Evolutionary conservation across 1,140 invertebrate genomes (phyloP).

Genomic region (Asobara japonica): DNA sequence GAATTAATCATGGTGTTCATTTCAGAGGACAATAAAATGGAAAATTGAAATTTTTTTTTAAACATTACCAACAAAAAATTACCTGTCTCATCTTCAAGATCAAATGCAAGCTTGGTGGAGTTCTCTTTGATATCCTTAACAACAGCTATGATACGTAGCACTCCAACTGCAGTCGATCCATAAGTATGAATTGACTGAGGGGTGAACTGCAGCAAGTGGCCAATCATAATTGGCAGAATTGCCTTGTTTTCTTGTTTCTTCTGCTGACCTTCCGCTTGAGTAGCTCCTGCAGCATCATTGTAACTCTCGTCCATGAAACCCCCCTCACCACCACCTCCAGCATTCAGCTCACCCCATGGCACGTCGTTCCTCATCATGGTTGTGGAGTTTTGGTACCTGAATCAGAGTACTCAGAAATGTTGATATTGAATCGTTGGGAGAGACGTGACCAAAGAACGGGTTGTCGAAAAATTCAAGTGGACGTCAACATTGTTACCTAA

Average conservation of each 20-base stretch:
- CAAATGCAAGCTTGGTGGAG: constrained; percentile 55
- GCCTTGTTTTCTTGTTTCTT: constrained; percentile 43
- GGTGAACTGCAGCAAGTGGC: constrained; percentile 41
- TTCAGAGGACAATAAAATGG: no score
- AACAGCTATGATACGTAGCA: constrained; percentile 50
- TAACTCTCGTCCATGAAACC: constrained; percentile 49
- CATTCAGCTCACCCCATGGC: neutral
- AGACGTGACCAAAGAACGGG: no score
- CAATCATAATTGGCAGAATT: constrained; percentile 54
- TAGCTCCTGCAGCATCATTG: neutral
- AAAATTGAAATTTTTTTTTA: no score
- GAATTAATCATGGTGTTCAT: no score
- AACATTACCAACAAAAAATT: constrained; percentile 18
- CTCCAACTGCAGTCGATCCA: constrained; percentile 37
- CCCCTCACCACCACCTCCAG: constrained; percentile 30
- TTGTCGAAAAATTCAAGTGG: no score
- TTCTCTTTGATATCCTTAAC: constrained; percentile 47
- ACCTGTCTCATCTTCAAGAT: constrained; percentile 61
- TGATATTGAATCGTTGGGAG: no score
- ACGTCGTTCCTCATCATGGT: no score
- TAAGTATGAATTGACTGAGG: constrained; percentile 44
- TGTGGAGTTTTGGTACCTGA: no score
- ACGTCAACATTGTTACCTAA: no score
- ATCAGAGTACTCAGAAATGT: no score
- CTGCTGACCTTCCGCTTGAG: neutral